These are phyloP conservation scores for Halichoerus grypus DNA, from an alignment of 2,113 vertebrate species.

Conservation along the genomic window DNA sequence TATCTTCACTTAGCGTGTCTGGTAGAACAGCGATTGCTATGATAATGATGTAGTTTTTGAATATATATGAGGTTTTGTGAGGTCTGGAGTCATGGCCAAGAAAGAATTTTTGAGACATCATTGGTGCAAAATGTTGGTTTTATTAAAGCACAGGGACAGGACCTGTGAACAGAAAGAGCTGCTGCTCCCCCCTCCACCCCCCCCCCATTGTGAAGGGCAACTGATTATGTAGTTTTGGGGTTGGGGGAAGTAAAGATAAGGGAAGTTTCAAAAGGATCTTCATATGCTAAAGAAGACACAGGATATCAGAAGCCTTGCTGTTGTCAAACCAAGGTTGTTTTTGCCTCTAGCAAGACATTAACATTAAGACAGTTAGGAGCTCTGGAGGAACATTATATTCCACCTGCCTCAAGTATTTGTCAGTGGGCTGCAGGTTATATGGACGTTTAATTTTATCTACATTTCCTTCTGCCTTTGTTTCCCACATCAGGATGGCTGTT, in stretches of 20 bases:
- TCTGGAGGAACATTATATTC: not conserved
- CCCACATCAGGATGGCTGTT: not conserved
- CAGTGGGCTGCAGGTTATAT: not conserved
- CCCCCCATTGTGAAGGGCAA: not conserved
- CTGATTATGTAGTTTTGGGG: not conserved
- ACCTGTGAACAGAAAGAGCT: not conserved
- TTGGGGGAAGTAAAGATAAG: not conserved
- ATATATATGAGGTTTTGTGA: not conserved
- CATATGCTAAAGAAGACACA: not conserved
- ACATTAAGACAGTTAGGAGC: not conserved
- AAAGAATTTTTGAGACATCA: not conserved
- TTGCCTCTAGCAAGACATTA: not conserved
- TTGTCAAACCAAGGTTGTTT: not conserved
- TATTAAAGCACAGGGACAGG: not conserved
- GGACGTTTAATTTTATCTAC: not conserved
- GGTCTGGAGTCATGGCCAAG: not conserved
- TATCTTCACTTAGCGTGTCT: not conserved
- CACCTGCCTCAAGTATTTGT: too few relatives aligned
- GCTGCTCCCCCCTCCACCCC: not conserved
- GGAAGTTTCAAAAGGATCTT: not conserved
- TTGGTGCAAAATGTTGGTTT: not conserved
- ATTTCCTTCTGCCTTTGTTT: not conserved
- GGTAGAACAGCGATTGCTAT: not conserved
- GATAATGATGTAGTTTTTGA: not conserved
- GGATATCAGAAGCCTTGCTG: not conserved